These are phyloP conservation scores for Eupithecia insigniata DNA, from an alignment of 2,888 invertebrate genomes.

Conservation along the genomic window DNA sequence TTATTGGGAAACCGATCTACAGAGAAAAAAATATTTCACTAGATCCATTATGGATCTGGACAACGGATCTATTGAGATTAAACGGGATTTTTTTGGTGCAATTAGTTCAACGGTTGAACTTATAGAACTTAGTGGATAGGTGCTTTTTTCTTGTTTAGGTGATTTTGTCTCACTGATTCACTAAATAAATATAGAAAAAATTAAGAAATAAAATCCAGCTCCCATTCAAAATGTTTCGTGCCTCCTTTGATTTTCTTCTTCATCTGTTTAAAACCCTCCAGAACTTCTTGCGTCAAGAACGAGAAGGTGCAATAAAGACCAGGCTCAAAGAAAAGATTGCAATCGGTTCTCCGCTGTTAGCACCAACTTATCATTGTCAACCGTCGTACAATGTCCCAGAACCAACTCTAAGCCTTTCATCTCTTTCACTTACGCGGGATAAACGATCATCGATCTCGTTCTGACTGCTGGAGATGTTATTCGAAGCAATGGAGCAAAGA, in stretches of 20 bases:
- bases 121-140: too few species aligned
- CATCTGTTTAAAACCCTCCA: neutral
- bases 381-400: conserved; percentile 24
- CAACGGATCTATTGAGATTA: too few species aligned
- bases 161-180: neutral
- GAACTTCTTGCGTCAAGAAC: neutral
- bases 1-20: too few species aligned
- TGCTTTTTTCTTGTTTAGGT: neutral
- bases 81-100: too few species aligned
- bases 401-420: conserved; percentile 21
- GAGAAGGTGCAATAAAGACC: conserved; percentile 9
- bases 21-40: too few species aligned
- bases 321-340: conserved; percentile 12
- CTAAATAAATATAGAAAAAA: neutral
- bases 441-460: conserved; percentile 22
- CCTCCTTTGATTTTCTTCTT: neutral
- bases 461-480: conserved; percentile 28
- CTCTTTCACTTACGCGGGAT: conserved; percentile 12
- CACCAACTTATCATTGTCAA: conserved; percentile 30
- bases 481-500: conserved; percentile 21
- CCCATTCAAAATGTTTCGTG: neutral
- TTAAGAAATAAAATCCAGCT: neutral
- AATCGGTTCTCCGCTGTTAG: conserved; percentile 6
- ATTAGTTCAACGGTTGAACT: too few species aligned
- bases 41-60: too few species aligned